Evolutionary conservation across 1,140 invertebrate genomes (phyloP), one percentile per base, ranked within the genome.

Genomic region (Hestina assimilis): DNA sequence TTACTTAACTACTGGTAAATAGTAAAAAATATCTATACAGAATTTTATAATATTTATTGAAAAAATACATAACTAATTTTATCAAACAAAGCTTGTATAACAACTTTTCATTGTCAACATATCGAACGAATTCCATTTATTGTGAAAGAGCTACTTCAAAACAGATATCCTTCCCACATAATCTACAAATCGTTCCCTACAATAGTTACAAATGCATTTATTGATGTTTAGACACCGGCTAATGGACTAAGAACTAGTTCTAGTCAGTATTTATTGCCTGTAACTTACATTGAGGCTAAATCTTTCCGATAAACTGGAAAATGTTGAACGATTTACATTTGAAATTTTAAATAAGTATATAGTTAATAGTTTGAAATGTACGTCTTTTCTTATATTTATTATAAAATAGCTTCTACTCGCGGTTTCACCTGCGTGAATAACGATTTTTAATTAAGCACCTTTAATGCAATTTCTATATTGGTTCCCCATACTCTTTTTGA

Each of bases 121-220:
- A 17, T 28, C 42, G 19, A 29, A 43, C 21, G 11, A 23, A 28
- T 11, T 29, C 14, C 45, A 47, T 33, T 26, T 11, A 57, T 57
- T 42, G 17, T 17, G 46, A 35, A 50, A 50, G 26, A 6, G 42
- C 52, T 55, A 55, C 42, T n/a, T 46, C 23, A 20, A 38, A 54
- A 48, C 48, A 62, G 56, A 63, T 63, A 63, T 67, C 35, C 61
- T 67, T 54, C 57, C 52, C 56, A 62, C 66, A 61, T 45, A 56
- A 61, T 65, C 62, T 59, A 53, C 43, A 56, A 56, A 51, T 63
- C 26, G 52, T 48, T 51, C 54, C 61, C 21, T 62, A 40, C 52
- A 64, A 59, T 42, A 51, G 61, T 38, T 40, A 52, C 48, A 50
- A 35, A 45, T 29, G 38, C 47, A 33, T 46, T 50, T 64, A 58